Evolutionary conservation across 2,888 invertebrate species (phyloP).

Genomic region (Allacma fusca): DNA sequence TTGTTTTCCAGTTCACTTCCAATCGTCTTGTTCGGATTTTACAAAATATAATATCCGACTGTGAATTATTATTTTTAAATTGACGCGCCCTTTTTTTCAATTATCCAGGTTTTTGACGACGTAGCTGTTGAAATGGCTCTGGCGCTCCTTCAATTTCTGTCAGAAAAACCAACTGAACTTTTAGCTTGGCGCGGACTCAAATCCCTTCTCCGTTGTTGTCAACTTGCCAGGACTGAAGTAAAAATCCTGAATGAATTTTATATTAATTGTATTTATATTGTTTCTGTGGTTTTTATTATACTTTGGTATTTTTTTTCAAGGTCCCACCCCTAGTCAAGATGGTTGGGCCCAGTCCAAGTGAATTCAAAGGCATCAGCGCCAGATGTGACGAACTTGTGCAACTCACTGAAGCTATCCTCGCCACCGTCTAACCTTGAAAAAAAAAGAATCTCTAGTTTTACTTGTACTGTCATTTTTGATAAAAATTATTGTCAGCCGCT

Average conservation of each 20-base stretch:
- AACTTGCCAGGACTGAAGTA: constrained; percentile 74
- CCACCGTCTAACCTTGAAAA: constrained; percentile 33
- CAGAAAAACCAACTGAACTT: constrained; percentile 73
- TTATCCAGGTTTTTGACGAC: constrained; percentile 85
- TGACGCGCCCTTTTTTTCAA: too few relatives aligned
- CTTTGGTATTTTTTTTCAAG: constrained; percentile 64
- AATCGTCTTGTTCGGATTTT: too few relatives aligned
- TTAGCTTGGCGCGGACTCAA: constrained; percentile 77
- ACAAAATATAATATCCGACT: too few relatives aligned
- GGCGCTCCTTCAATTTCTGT: constrained; percentile 89
- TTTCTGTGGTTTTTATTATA: background rate
- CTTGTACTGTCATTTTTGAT: too few relatives aligned
- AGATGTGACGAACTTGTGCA: constrained; percentile 84
- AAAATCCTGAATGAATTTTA: background rate
- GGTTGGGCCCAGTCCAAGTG: constrained; percentile 86
- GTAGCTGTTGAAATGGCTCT: constrained; percentile 89
- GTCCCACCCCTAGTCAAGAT: constrained; percentile 88
- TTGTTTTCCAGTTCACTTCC: too few relatives aligned
- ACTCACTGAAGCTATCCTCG: constrained; percentile 68
- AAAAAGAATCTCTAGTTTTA: too few relatives aligned
- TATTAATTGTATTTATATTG: background rate
- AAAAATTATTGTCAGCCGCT: too few relatives aligned
- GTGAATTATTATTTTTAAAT: too few relatives aligned
- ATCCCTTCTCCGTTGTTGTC: constrained; percentile 77
- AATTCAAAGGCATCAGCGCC: constrained; percentile 81